Evolutionary conservation across 2,797 vertebrate genomes (phyloP).

Genomic region (Florisuga fusca): DNA sequence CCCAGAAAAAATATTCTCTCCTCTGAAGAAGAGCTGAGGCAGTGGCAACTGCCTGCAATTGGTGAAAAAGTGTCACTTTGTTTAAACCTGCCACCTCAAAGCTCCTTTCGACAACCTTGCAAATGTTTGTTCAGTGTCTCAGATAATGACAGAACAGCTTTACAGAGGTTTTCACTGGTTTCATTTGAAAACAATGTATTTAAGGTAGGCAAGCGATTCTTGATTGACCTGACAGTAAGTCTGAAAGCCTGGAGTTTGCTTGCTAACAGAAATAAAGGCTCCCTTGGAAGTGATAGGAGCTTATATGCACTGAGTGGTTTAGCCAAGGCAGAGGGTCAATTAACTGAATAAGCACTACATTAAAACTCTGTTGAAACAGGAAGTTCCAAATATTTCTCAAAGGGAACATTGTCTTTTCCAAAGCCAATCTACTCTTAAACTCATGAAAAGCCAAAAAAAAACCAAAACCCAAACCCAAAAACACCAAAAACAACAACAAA

Average conservation of each 20-base stretch:
- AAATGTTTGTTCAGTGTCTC: neutral
- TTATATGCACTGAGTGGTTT: neutral
- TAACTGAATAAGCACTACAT: neutral
- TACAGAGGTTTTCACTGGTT: neutral
- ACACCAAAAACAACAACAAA: too few species aligned
- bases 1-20: slow-evolving; percentile 25
- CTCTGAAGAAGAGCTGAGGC: neutral
- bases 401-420: neutral
- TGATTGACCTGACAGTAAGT: neutral
- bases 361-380: neutral
- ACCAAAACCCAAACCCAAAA: too few species aligned
- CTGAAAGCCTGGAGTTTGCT: neutral
- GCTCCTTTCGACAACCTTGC: neutral
- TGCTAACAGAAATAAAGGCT: neutral
- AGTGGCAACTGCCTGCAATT: neutral
- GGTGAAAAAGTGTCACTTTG: neutral
- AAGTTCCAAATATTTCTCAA: neutral
- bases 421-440: neutral
- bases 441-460: neutral
- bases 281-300: neutral
- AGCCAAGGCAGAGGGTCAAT: neutral
- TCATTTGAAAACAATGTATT: neutral
- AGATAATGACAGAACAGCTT: neutral
- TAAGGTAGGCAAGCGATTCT: neutral
- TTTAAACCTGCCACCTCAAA: neutral